Evolutionary conservation across 2,113 vertebrate genomes (phyloP), one percentile per base, ranked within the genome.

Genomic region (Campylomormyrus numenius): DNA sequence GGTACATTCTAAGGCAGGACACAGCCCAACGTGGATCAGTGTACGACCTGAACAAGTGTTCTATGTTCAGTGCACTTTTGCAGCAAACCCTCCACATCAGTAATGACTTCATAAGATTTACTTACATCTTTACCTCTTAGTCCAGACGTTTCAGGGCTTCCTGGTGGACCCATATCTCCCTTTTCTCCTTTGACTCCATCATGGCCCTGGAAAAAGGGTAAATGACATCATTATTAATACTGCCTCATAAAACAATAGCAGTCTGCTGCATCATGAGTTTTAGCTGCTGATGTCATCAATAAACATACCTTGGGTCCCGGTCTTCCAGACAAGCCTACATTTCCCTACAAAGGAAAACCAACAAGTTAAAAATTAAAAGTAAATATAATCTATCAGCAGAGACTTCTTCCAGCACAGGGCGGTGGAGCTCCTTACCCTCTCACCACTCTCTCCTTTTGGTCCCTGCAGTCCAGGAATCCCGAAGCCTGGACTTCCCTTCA

Each of bases 61-160:
- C 8, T 9, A 42, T 53, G 27, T 39, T 35, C 46, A 87, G 42
- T 56, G 17, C 50, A 87, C 49, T 19, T 39, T 53, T 35, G 50
- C 21, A 39, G 5, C 50, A 35, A 11, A 87, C 48, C n/a, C 85
- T 39, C 8, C 10, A 52, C n/a, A 49, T 50, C 91, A 91, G 86
- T 88, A 92, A 92, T 91, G 91, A 90, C 92, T 91, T 92, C 92
- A 93, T 90, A 90, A 87, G 93, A 95, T 95, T 95, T 97, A 97
- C 97, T 98, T 97, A 98, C 97, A 96, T 97, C 97, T 97, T 97
- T 96, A 97, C 97, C 97, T 97, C 96, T 97, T 96, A 97, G 96
- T 94, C 97, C 96, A 3, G 95, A 91, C 91, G 94, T 88, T 92
- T 96, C 97, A 91, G 95, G 91, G 92, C 94, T 95, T 91, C 96